Conservation (phyloP, 2,113 vertebrate genomes). For the Naja naja region DNA sequence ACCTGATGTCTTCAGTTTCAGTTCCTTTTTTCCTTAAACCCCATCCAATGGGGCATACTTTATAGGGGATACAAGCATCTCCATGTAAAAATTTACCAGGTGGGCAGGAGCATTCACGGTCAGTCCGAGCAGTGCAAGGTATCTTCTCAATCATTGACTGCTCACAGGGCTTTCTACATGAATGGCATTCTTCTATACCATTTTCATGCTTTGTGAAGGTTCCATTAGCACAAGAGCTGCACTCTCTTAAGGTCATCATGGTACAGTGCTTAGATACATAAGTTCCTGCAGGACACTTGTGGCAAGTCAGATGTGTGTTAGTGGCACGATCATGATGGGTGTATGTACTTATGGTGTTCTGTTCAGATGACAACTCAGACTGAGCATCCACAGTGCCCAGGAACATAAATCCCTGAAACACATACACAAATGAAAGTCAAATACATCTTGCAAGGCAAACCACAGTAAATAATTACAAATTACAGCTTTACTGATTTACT, state of each 20-base stretch:
- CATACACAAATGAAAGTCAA: conserved; percentile 23
- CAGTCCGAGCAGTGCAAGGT: conserved; percentile 81
- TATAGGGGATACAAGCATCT: conserved; percentile 77
- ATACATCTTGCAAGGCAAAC: background rate
- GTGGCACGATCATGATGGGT: conserved; percentile 77
- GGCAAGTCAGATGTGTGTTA: conserved; percentile 82
- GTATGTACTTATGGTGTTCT: conserved; percentile 78
- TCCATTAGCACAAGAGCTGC: conserved; percentile 79
- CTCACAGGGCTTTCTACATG: conserved; percentile 78
- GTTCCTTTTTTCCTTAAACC: conserved; percentile 86
- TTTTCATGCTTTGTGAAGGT: conserved; percentile 91
- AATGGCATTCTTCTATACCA: conserved; percentile 87
- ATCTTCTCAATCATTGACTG: conserved; percentile 79
- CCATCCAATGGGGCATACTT: conserved; percentile 82
- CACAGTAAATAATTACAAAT: background rate
- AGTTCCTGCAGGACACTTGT: conserved; percentile 95
- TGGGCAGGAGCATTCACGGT: conserved; percentile 87
- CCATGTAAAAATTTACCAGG: conserved; percentile 74
- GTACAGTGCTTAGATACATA: conserved; percentile 89
- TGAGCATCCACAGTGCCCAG: conserved; percentile 72
- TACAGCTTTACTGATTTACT: background rate
- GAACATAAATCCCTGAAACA: conserved; percentile 81
- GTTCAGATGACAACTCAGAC: conserved; percentile 67
- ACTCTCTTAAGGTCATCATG: conserved; percentile 80
- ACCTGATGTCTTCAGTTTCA: conserved; percentile 83